Evolutionary conservation across 2,113 vertebrate genomes (phyloP).

Genomic region (Hydrolagus affinis): DNA sequence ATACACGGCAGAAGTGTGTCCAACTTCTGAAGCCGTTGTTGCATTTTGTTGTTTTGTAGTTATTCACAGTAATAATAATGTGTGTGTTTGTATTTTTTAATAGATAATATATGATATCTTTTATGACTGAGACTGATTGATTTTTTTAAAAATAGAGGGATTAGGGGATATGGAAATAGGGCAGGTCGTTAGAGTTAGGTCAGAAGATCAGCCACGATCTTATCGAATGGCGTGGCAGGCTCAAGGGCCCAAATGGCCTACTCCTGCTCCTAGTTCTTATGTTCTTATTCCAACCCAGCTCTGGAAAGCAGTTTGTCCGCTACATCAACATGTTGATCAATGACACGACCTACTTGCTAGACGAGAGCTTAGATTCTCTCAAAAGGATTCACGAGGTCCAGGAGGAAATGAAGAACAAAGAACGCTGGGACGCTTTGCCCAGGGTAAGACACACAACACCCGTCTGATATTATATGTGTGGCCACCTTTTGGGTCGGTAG

Average conservation of each 20-base stretch:
- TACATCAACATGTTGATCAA: conserved; percentile 99
- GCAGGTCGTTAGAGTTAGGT: no score
- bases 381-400: conserved; percentile 97
- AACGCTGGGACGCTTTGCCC: conserved; percentile 90
- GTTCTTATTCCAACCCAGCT: conserved; percentile 57
- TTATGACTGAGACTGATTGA: conserved; percentile 21
- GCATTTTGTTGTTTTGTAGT: neutral
- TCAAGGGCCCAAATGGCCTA: no score
- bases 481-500: no score
- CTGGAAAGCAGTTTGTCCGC: conserved; percentile 97
- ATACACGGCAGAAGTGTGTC: no score
- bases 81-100: neutral
- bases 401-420: conserved; percentile 98
- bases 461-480: neutral
- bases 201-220: no score
- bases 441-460: conserved; percentile 63
- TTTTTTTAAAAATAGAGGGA: no score
- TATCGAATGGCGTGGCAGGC: no score
- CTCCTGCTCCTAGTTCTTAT: no score
- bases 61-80: neutral
- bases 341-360: conserved; percentile 93
- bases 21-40: neutral
- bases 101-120: neutral
- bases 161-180: no score
- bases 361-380: conserved; percentile 92